A percentile compares a stretch with the other conserved stretches of the same genome.
Evolutionary conservation across 2,797 vertebrate genomes (phyloP).

Genomic region (Lithobates sylvaticus): DNA sequence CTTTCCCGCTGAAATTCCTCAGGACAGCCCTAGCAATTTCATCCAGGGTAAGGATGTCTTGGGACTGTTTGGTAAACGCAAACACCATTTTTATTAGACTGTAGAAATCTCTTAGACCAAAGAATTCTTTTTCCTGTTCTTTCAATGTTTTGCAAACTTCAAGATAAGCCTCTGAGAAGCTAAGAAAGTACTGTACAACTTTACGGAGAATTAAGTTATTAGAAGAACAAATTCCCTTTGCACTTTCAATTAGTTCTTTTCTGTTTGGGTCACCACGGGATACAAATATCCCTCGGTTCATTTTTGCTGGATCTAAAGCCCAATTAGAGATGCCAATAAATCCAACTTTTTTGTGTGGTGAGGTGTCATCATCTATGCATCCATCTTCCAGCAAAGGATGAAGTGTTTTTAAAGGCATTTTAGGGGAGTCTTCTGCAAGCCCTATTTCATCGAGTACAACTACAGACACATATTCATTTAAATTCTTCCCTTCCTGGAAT

Average conservation of each 20-base stretch:
- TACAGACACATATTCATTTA: constrained; percentile 90
- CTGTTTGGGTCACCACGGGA: constrained; percentile 87
- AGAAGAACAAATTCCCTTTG: constrained; percentile 89
- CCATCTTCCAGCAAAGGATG: constrained; percentile 95
- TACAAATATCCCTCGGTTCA: constrained; percentile 97
- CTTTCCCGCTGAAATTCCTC: constrained; percentile 94
- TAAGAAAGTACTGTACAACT: constrained; percentile 81
- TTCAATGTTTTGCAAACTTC: constrained; percentile 72
- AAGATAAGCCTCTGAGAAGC: constrained; percentile 87
- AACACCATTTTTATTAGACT: constrained; percentile 97
- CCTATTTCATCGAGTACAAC: constrained; percentile 97
- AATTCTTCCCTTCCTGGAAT: constrained; percentile 95
- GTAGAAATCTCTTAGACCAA: constrained; percentile 95
- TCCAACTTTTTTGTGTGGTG: constrained; percentile 94
- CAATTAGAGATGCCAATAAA: constrained; percentile 98
- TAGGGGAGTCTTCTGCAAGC: constrained; percentile 94
- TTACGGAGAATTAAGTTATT: constrained; percentile 80
- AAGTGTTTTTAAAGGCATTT: constrained; percentile 96
- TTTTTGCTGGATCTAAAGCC: constrained; percentile 97
- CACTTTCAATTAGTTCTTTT: constrained; percentile 87
- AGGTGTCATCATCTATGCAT: constrained; percentile 90
- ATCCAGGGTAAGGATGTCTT: constrained; percentile 72
- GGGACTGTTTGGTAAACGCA: constrained; percentile 77
- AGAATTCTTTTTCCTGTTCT: constrained; percentile 88
- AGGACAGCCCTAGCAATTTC: constrained; percentile 84